Conservation (phyloP, 2,888 invertebrate species). For the Drosophila mettleri region DNA sequence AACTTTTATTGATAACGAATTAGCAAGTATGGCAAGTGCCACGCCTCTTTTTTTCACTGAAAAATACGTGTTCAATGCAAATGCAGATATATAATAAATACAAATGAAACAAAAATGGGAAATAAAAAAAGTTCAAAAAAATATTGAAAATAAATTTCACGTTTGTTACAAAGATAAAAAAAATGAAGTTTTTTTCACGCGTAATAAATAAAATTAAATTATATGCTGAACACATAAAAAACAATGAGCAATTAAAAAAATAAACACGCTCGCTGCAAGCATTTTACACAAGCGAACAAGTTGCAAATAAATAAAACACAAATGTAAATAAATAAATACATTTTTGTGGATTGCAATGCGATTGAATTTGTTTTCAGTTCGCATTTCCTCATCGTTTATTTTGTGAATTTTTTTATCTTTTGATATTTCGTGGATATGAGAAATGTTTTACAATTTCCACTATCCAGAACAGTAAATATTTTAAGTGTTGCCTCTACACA, state of each 20-base stretch:
- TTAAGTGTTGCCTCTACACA: conserved; percentile 59
- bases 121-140: conserved; percentile 32
- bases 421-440: conserved; percentile 40
- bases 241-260: conserved; percentile 71
- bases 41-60: neutral
- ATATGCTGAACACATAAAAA: conserved; percentile 62
- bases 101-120: conserved; percentile 29
- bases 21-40: conserved; percentile 46
- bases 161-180: conserved; percentile 18
- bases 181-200: conserved; percentile 10
- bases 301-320: conserved; percentile 44
- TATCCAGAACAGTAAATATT: conserved; percentile 70
- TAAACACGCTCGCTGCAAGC: conserved; percentile 67
- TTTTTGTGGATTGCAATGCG: conserved; percentile 60
- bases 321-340: conserved; percentile 61
- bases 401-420: conserved; percentile 13
- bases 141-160: conserved; percentile 70
- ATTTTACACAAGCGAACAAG: conserved; percentile 49
- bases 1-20: conserved; percentile 75
- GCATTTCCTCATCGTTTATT: conserved; percentile 26
- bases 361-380: conserved; percentile 49
- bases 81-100: conserved; percentile 34
- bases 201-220: conserved; percentile 79
- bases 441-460: conserved; percentile 76
- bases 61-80: conserved; percentile 55